A percentile compares a stretch with the other conserved stretches of the same genome.
Evolutionary conservation across 2,888 invertebrate species (phyloP).

Genomic region (Chloroclysta siterata): DNA sequence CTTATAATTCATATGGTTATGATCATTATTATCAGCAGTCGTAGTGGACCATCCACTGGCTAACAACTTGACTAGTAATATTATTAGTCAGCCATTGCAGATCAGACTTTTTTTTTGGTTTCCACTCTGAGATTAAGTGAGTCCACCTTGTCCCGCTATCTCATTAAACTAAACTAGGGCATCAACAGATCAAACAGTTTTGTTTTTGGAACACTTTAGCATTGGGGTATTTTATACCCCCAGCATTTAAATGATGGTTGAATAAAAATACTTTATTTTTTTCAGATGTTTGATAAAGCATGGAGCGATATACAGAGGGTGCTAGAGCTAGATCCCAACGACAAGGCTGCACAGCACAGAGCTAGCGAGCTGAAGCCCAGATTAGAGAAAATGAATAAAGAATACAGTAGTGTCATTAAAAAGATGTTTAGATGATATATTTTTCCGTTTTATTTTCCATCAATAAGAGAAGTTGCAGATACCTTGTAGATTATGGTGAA

Average conservation of each 20-base stretch:
- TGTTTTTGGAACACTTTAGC: background rate
- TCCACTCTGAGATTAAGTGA: too few relatives aligned
- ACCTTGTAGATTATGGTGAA: background rate
- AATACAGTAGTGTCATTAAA: slow-evolving; percentile 84
- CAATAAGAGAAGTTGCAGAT: background rate
- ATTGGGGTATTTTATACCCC: background rate
- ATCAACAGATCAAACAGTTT: too few relatives aligned
- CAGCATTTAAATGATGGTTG: background rate
- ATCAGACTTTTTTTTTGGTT: too few relatives aligned
- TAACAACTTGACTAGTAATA: too few relatives aligned
- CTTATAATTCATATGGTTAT: too few relatives aligned
- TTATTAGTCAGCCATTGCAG: too few relatives aligned
- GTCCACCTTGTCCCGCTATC: too few relatives aligned
- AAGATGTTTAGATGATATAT: slow-evolving; percentile 77
- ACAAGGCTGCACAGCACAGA: slow-evolving; percentile 86
- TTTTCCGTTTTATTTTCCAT: slow-evolving; percentile 17
- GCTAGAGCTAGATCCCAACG: slow-evolving; percentile 86
- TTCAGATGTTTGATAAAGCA: slow-evolving; percentile 87
- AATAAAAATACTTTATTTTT: background rate
- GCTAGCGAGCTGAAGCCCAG: slow-evolving; percentile 82
- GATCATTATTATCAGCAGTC: too few relatives aligned
- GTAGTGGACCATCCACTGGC: too few relatives aligned
- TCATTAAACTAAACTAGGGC: too few relatives aligned
- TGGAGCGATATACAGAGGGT: slow-evolving; percentile 83
- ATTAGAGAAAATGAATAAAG: slow-evolving; percentile 85